A percentile compares a stretch with the other conserved stretches of the same genome.
These are phyloP conservation scores for Alosa sapidissima DNA, from an alignment of 2,797 vertebrate genomes.

Conservation along the genomic window DNA sequence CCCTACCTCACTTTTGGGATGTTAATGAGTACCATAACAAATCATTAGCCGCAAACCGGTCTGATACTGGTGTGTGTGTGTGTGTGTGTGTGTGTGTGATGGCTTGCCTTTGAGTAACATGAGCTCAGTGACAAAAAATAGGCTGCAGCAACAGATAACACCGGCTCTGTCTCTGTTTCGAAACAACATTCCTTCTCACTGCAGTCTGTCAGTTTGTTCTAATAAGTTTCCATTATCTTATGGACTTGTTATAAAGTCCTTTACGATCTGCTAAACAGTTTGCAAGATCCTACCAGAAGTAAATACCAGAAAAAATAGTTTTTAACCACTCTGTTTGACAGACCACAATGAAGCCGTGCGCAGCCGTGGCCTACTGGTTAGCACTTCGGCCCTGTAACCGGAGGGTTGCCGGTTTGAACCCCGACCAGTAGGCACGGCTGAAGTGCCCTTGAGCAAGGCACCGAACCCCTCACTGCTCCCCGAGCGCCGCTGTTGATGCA, in stretches of 20 bases:
- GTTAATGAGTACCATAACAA: conserved; percentile 30
- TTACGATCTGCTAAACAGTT: neutral
- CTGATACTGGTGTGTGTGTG: neutral
- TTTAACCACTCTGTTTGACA: neutral
- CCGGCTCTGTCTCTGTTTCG: conserved; percentile 16
- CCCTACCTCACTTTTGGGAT: neutral
- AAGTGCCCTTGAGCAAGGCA: no score
- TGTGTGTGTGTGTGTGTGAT: neutral
- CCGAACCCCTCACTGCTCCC: no score
- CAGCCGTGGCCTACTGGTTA: no score
- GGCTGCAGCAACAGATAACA: conserved; percentile 22
- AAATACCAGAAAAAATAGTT: neutral
- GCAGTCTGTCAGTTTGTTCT: conserved; percentile 20
- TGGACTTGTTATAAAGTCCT: neutral
- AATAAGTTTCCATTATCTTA: conserved; percentile 23
- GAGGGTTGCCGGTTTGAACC: no score
- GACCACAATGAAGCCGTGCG: neutral
- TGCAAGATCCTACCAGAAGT: neutral
- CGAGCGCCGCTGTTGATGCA: no score
- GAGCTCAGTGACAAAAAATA: conserved; percentile 26
- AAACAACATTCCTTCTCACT: conserved; percentile 12
- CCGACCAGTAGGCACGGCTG: no score
- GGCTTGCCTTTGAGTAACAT: conserved; percentile 15
- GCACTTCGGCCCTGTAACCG: no score
- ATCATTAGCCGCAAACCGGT: conserved; percentile 15